A percentile compares a stretch with the other conserved stretches of the same genome.
These are phyloP conservation scores for Nesogale talazaci DNA, from an alignment of 2,113 vertebrate genomes.

Conservation along the genomic window DNA sequence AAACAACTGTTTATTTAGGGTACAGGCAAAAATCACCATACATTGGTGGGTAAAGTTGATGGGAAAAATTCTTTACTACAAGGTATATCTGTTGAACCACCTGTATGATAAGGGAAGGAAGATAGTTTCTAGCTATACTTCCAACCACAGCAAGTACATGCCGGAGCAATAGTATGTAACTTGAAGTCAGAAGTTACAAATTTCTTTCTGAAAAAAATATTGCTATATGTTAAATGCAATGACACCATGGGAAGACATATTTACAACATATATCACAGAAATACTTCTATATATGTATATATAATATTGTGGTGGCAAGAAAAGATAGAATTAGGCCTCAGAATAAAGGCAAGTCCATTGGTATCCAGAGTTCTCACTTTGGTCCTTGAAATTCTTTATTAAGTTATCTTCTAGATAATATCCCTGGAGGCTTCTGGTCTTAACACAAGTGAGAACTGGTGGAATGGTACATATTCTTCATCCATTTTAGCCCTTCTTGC, in stretches of 20 bases:
- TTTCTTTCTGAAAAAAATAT: background rate
- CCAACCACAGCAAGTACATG: background rate
- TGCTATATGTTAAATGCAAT: background rate
- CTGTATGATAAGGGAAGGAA: background rate
- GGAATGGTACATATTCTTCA: background rate
- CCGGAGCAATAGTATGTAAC: background rate
- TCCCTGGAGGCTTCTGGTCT: background rate
- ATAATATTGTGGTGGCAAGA: background rate
- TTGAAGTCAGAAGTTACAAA: constrained; percentile 1
- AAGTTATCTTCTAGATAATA: background rate
- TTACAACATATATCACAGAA: background rate
- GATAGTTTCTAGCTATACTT: background rate
- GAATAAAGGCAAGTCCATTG: background rate
- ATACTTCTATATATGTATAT: background rate
- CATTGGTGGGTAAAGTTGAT: background rate
- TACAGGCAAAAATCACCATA: background rate
- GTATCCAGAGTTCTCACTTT: background rate
- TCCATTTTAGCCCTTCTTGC: background rate
- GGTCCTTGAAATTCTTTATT: background rate
- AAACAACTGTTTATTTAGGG: background rate
- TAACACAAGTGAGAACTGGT: background rate
- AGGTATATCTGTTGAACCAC: background rate
- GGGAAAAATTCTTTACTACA: background rate
- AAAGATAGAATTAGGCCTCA: background rate
- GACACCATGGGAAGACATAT: background rate